Base-by-base conservation (phyloP, 2,797 vertebrate genomes). In the Notolepis coatsorum region DNA sequence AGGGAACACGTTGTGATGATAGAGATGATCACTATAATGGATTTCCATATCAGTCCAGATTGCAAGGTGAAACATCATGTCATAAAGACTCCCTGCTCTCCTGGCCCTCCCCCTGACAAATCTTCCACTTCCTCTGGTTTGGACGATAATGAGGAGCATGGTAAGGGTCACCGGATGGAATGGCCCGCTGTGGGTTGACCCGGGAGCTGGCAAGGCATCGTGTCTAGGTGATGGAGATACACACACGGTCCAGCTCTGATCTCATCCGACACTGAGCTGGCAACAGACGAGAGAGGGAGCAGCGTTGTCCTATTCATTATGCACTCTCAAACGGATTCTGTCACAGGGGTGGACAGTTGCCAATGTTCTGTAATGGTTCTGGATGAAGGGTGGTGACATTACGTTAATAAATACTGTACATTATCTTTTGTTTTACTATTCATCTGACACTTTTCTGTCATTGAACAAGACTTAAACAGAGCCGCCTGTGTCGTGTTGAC, bases 201-300 rank as follows among this genome's bases (percentile, higher is more conserved):
- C 45, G 49, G 49, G 43, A 76, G 69, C 65, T 70, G 76, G 75
- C 79, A 68, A 51, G 55, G 65, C 82, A 78, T 81, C 65, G 52
- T 66, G 52, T 67, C 48, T 48, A 38, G 51, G 45, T 76, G 72
- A 88, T 85, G 69, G 79, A 84, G 79, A 80, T 62, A 73, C 72
- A 58, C 62, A 63, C 66, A 55, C 54, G 60, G 45, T 48, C 62
- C 30, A 59, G 45, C 24, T 75, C 61, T 79, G 79, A 82, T 86
- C 58, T 24, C 51, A 74, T 60, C 61, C 82, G 85, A 81, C 79
- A 73, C 56, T 63, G 71, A 66, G 61, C 78, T 79, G 80, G 86
- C 84, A 74, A 64, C 53, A 62, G 45, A 38, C 37, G 33, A 43
- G 23, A n/a, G 3, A 23, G 18, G 7, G 65, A 45, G 45, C 68